Percentiles rank a stretch among this genome's conserved stretches.
Conservation (phyloP, 2,888 invertebrate species). For the Cephus spinipes region DNA sequence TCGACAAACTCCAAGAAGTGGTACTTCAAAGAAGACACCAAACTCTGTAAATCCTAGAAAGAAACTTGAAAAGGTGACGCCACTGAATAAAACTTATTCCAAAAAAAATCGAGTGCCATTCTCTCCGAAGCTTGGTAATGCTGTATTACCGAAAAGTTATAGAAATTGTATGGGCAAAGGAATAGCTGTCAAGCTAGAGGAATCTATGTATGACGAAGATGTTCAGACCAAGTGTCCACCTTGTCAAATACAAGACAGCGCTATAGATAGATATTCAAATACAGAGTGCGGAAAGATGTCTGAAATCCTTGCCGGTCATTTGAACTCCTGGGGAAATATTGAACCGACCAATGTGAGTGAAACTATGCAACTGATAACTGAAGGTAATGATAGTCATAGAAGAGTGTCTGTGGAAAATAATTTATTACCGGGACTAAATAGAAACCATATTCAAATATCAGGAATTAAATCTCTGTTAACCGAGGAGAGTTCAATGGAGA, state of each 20-base stretch:
- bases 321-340: not conserved
- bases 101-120: slow-evolving; percentile 15
- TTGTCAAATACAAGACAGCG: not conserved
- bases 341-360: not conserved
- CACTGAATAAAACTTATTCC: slow-evolving; percentile 26
- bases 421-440: not conserved
- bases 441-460: not conserved
- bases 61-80: slow-evolving; percentile 11
- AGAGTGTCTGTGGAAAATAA: not conserved
- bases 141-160: not conserved
- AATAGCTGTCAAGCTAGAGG: slow-evolving; percentile 43
- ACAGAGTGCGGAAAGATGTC: not conserved
- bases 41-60: not conserved
- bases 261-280: not conserved
- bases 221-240: slow-evolving; percentile 9
- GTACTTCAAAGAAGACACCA: not conserved
- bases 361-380: not conserved
- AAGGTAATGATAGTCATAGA: not conserved
- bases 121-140: not conserved
- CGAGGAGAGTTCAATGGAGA: not conserved
- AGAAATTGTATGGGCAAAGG: slow-evolving; percentile 16
- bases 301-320: not conserved
- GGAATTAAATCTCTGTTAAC: not conserved
- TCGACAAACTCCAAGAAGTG: not conserved
- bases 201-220: slow-evolving; percentile 45